Evolutionary conservation across 2,888 invertebrate species (phyloP).

Genomic region (Melinopterus prodromus): DNA sequence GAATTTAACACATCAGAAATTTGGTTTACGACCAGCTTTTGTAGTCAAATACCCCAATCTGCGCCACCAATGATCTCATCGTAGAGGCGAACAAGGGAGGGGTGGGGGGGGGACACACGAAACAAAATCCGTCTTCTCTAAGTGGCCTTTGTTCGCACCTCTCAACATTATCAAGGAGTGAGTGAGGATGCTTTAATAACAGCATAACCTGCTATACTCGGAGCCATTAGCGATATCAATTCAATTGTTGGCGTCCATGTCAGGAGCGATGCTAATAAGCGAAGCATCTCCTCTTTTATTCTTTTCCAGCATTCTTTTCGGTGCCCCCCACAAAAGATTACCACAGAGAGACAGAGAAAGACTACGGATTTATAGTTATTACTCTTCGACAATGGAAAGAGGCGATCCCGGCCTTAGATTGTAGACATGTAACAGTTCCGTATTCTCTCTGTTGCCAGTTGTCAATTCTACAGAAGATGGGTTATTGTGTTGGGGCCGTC

Average conservation of each 20-base stretch:
- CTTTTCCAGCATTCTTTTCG: not conserved
- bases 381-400: not conserved
- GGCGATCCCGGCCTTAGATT: not conserved
- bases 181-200: constrained; percentile 35
- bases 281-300: not conserved
- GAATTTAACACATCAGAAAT: too few species aligned
- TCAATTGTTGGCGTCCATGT: constrained; percentile 31
- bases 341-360: not conserved
- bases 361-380: not conserved
- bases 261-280: constrained; percentile 35
- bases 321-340: not conserved
- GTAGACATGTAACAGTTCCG: not conserved
- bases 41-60: too few species aligned
- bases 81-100: too few species aligned
- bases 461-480: not conserved
- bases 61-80: too few species aligned
- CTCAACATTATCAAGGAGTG: not conserved
- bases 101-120: not conserved
- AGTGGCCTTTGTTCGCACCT: not conserved
- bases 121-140: not conserved
- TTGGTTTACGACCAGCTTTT: too few species aligned
- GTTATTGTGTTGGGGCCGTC: not conserved
- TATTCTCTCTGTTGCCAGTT: not conserved
- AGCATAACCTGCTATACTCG: constrained; percentile 28
- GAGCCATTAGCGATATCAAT: constrained; percentile 41